Evolutionary conservation across 2,113 vertebrate genomes (phyloP), one percentile per base, ranked within the genome.

Genomic region (Speoplatyrhinus poulsoni): DNA sequence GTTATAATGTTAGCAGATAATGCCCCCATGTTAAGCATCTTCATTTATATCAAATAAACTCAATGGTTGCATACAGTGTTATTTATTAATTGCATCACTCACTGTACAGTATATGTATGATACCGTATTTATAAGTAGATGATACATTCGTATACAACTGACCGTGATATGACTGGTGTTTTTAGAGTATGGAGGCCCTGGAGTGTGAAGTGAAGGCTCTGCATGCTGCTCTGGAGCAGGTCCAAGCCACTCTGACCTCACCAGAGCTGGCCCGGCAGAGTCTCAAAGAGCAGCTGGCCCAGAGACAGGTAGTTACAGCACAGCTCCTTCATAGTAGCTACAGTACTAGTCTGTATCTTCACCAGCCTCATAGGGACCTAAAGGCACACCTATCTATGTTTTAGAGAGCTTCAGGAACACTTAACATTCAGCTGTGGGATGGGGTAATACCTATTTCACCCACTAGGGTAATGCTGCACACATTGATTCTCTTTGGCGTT

Each of bases 221-320:
- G 3, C 97, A 96, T 61, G 83, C 85, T 49, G 94, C 95, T 75
- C 82, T 99, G 82, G 96, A 96, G 77, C 94, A 97, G 81, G 94
- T 95, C 46, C 96, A 98, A 75, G 86, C 92, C 26, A 94, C 87
- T 0, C 80, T 99, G 62, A 95, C 94, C 0, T 98, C 96, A 49
- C 95, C 97, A 17, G 96, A 99, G 65, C 85, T 97, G 0, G 94
- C 96, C 0, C 95, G 92, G 4, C 92, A 98, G 66, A 98, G 93
- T 76, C 95, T 99, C 62, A 96, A 96, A 85, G 97, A 99, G 56
- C 98, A 99, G 0, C 94, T 99, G 59, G 90, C 92, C 76, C 96
- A 97, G 76, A 93, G 98, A 93, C 98, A 98, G 93, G 97, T 98
- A 90, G 81, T 17, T 17, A 19, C 16, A 62, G 3, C 60, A 65